These are phyloP conservation scores for Alces alces DNA, from an alignment of 2,113 vertebrate species.

Conservation along the genomic window DNA sequence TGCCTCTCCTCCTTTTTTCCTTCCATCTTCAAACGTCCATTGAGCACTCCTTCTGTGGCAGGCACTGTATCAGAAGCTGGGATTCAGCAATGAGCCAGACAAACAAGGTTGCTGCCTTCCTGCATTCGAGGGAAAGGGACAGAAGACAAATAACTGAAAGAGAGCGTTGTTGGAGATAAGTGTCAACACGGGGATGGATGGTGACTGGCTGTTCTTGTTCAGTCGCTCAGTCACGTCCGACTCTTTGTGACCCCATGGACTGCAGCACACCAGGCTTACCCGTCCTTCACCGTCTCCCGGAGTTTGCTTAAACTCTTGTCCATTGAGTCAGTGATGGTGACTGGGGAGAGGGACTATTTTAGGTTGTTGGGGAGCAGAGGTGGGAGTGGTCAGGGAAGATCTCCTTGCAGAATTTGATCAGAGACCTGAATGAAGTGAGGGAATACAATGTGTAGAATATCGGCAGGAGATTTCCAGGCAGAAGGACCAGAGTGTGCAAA, in stretches of 20 bases:
- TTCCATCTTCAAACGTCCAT: no score
- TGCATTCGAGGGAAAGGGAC: not conserved
- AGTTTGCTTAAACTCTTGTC: not conserved
- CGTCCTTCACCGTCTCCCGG: fast-evolving
- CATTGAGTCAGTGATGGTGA: not conserved
- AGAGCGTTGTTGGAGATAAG: not conserved
- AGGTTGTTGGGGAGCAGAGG: not conserved
- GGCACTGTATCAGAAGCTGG: not conserved
- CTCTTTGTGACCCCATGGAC: not conserved
- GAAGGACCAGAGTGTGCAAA: not conserved
- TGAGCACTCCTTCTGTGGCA: not conserved
- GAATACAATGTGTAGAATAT: not conserved
- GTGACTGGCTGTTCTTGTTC: not conserved
- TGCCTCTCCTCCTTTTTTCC: no score
- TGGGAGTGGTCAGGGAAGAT: not conserved
- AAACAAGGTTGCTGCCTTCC: not conserved
- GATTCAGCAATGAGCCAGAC: not conserved
- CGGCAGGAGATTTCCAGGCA: not conserved
- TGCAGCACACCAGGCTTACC: not conserved
- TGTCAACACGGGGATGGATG: not conserved
- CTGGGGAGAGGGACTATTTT: fast-evolving
- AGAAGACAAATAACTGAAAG: not conserved
- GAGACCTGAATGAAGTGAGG: not conserved
- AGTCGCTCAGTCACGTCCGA: not conserved
- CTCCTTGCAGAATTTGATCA: not conserved